Base-by-base conservation (phyloP, 2,888 invertebrate genomes). In the Lasiommata megera region DNA sequence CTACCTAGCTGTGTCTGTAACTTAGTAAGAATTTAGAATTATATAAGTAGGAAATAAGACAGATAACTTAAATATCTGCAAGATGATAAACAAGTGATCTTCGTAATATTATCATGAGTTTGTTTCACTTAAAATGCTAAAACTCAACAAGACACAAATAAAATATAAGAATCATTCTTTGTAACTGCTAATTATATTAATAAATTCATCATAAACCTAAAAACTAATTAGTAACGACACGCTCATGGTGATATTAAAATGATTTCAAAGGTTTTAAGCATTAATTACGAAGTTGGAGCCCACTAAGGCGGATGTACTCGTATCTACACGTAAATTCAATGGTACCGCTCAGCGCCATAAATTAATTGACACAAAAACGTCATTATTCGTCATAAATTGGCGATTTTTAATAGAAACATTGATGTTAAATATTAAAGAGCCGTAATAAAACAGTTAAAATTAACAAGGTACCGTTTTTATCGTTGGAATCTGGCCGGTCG, bases 401-500 rank as follows among this genome's bases (percentile, higher is more conserved):
- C 57, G 63, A 61, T 65, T 64, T 65, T 70, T 72, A 71, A 72
- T 70, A 72, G 74, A 77, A 72, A 66, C 61, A 73, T 74, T 65
- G 65, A 67, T 68, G 72, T 81, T 81, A 80, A 84, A 76, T 79
- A 79, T 79, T 75, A 75, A 74, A 70, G 69, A 71, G 77, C 80
- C 81, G 83, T 86, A 82, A 87, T 80, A 78, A 79, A 82, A 77
- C 82, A 77, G 81, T 88, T 87, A 82, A 84, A 73, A 82, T 82
- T 87, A 89, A 90, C 87, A 82, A 88, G 88, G 81, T 82, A 82
- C 79, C 75, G 83, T 79, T 84, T 86, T 70, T 88, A 89, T 88
- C 87, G 76, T 74, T 68, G 72, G 75, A 84, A 87, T 87, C 88
- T 80, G 78, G 74, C 73, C 77, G 76, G 82, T 78, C 74, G 77